Evolutionary conservation across 2,797 vertebrate species (phyloP), one percentile per base, ranked within the genome.

Genomic region (Propithecus deckenii): DNA sequence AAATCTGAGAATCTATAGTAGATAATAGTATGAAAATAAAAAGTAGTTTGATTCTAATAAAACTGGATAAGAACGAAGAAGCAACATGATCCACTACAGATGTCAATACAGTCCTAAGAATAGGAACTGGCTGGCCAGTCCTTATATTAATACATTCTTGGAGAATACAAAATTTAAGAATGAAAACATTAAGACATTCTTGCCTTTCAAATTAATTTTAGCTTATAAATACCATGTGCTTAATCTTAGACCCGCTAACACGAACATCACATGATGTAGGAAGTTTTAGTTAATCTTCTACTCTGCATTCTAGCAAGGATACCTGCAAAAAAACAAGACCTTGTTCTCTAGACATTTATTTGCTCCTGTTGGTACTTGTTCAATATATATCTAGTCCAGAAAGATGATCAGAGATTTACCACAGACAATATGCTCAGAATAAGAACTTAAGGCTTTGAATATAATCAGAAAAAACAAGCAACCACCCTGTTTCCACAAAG

Each of bases 171-270:
- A 88, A 90, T 52, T 92, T 94, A 83, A 91, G 32, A 97, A 91
- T 32, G 32, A 97, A 93, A 91, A 90, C 69, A 85, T 92, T 88
- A 86, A 89, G 65, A 97, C 71, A 90, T 67, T 97, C 48, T 90
- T 95, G 85, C 48, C 74, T 95, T 97, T 94, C 41, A 9, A 67
- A 89, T 48, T 91, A 80, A 86, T 50, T 89, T 97, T 95, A 95
- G 94, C 38, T 91, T 95, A 97, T 95, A 91, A 93, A 95, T 94
- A 80, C 28, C 55, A 95, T 97, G 96, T 97, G 96, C 96, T 97
- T 96, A 91, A 69, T 89, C 65, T 91, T 86, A 72, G 91, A 95
- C 18, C 76, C 1, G 30, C 25, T 92, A 93, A 96, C 63, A 79
- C 0, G 11, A 97, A 93, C n/a, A 96, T 74, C 55, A 81, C 15